Evolutionary conservation across 2,797 vertebrate genomes (phyloP).

Genomic region (Paratrypauchen microcephalus): DNA sequence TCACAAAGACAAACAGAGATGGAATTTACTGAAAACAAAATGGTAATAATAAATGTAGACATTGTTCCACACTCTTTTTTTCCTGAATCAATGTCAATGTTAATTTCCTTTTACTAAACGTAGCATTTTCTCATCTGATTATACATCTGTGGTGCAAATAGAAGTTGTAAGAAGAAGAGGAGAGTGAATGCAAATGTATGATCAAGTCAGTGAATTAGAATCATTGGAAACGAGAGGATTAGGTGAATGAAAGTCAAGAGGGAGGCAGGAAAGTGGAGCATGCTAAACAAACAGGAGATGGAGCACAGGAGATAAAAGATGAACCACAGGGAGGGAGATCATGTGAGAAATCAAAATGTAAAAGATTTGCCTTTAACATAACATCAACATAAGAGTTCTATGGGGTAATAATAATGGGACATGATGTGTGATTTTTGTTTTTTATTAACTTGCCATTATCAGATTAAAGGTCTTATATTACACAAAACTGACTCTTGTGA

Average conservation of each 20-base stretch:
- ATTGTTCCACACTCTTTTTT: too few species aligned
- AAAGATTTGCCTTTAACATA: conserved; percentile 1
- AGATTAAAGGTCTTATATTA: too few species aligned
- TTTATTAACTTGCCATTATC: neutral
- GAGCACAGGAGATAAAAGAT: conserved; percentile 14
- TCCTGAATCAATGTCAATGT: neutral
- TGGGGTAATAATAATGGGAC: neutral
- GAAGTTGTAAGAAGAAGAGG: neutral
- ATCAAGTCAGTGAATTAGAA: conserved; percentile 14
- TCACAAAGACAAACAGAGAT: neutral
- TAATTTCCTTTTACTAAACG: neutral
- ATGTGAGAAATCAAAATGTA: conserved; percentile 31
- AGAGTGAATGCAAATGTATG: conserved; percentile 13
- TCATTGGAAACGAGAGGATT: conserved; percentile 23
- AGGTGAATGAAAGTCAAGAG: conserved; percentile 35
- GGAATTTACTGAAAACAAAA: too few species aligned
- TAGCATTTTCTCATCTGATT: neutral
- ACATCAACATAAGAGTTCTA: neutral
- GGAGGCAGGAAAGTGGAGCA: conserved; percentile 13
- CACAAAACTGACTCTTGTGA: too few species aligned
- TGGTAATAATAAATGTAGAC: too few species aligned
- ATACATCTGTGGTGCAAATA: neutral
- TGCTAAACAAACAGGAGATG: conserved; percentile 14
- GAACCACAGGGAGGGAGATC: conserved; percentile 20
- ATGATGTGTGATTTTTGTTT: neutral